Percentiles rank a stretch among this genome's conserved stretches.
These are phyloP conservation scores for Drosophila kohkoa DNA, from an alignment of 1,140 invertebrate genomes.

Conservation along the genomic window DNA sequence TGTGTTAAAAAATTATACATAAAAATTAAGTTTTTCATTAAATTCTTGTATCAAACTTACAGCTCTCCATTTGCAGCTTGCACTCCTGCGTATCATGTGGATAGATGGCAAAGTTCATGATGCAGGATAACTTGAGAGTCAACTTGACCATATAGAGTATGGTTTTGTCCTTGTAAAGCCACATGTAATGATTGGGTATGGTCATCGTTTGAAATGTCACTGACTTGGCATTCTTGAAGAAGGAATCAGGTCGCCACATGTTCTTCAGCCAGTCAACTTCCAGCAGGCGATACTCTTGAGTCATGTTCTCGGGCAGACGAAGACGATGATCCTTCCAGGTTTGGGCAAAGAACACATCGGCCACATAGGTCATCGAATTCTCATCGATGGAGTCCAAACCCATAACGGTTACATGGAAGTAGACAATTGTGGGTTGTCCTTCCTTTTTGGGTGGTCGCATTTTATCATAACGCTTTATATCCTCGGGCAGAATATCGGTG, in stretches of 20 bases:
- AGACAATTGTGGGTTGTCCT: conserved; percentile 93
- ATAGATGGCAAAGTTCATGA: conserved; percentile 96
- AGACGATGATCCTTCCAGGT: conserved; percentile 95
- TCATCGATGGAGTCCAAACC: conserved; percentile 96
- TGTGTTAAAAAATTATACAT: background rate
- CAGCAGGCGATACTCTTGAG: conserved; percentile 93
- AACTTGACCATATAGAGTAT: conserved; percentile 95
- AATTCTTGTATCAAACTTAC: conserved; percentile 87
- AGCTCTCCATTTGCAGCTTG: conserved; percentile 95
- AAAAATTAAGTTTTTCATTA: background rate
- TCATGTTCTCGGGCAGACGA: conserved; percentile 96
- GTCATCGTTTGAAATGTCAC: conserved; percentile 97
- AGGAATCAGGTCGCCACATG: conserved; percentile 96
- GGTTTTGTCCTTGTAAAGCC: conserved; percentile 95
- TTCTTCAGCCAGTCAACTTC: conserved; percentile 95
- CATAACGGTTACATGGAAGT: conserved; percentile 97
- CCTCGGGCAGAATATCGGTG: conserved; percentile 93
- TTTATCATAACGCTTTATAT: conserved; percentile 94
- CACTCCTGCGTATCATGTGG: conserved; percentile 96
- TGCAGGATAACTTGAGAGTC: conserved; percentile 93
- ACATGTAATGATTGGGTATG: conserved; percentile 95
- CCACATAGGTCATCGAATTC: conserved; percentile 96
- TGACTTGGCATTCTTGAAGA: conserved; percentile 95
- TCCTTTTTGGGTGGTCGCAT: conserved; percentile 95
- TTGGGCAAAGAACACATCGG: conserved; percentile 96